Base-by-base conservation (phyloP, 2,797 vertebrate species). In the Sebastes trivittatus region DNA sequence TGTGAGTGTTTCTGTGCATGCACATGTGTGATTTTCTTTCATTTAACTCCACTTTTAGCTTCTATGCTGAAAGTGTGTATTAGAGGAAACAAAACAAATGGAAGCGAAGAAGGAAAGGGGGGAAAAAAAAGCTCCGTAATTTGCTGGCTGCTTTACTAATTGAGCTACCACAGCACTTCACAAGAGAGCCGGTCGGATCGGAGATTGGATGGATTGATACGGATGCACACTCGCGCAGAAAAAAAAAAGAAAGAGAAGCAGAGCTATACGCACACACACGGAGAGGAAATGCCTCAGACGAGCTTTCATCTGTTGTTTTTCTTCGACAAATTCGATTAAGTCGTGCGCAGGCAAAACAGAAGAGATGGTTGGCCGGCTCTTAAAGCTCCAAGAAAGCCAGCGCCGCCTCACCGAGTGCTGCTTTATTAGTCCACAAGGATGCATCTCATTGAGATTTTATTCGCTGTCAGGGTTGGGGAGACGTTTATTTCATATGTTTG, bases 301-400 rank as follows among this genome's bases (percentile, higher is more conserved):
- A 89, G 87, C 91, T 94, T 92, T 94, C 84, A 92, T 94, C 91
- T 92, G 90, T 90, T 92, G 87, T 92, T 94, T 42, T 90, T 88
- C 90, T 87, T 80, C 52, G 8, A 75, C 85, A 91, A 94, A 94
- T 94, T 91, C 65, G 85, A 94, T 94, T 94, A 93, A 87, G 76
- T 80, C 66, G 67, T 54, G 89, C 84, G 54, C 83, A 54, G 86
- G 82, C 86, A 87, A 91, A 94, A 80, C 68, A 88, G 84, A 82
- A 30, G 81, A 77, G 85, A 87, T 62, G 81, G 86, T 77, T 46
- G 82, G 67, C 70, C 74, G 9, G 62, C 55, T 77, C 71, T 86
- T 90, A 82, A 90, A 93, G 90, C 89, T 81, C 20, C 23, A 60
- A 80, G 66, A 83, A 72, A 86, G 83, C 80, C 63, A 9, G 78